Evolutionary conservation across 2,113 vertebrate species (phyloP), one percentile per base, ranked within the genome.

Genomic region (Nycticryphes semicollaris): DNA sequence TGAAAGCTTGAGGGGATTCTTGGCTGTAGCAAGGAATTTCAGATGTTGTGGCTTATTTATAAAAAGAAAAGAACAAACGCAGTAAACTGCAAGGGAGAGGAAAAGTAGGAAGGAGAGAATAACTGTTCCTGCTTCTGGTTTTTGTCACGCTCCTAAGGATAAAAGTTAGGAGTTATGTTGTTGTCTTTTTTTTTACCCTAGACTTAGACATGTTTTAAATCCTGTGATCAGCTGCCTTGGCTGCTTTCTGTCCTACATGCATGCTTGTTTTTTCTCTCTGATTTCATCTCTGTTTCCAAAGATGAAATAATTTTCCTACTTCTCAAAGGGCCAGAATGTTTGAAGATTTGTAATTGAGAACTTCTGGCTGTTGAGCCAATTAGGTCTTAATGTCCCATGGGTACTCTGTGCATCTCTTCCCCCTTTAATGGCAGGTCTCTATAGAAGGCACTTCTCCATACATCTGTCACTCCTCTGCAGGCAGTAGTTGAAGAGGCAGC

Each of bases 261-360:
- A 56, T 2, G 1, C 10, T n/a, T 75, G 63, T 60, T 67, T 77
- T 76, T 79, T n/a, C 12, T 56, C 21, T 28, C 43, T 75, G 35
- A 17, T 56, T 95, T 73, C 43, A 56, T 30, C 73, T 57, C 73
- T 57, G 25, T 75, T 95, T 87, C 64, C 35, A 63, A 87, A 81
- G 30, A 24, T 76, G 24, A 75, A 76, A 20, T 60, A 21, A 28
- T 62, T 75, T 94, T 93, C 35, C 45, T 84, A 1, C 10, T 79
- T 9, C 7, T 74, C 30, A 66, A 73, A 89, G 23, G 18, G 10
- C 13, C 9, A 43, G 56, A 85, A 56, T 72, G 9, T 69, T 76
- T 64, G 30, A 64, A 87, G n/a, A 75, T 13, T 51, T 80, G 30
- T 14, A 67, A 53, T 4, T 62, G 43, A 48, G 30, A 68, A 45